A percentile compares a stretch with the other conserved stretches of the same genome.
phyloP scores from a whole-genome alignment of 2,113 vertebrate genomes.

The Prunella himalayana region DNA sequence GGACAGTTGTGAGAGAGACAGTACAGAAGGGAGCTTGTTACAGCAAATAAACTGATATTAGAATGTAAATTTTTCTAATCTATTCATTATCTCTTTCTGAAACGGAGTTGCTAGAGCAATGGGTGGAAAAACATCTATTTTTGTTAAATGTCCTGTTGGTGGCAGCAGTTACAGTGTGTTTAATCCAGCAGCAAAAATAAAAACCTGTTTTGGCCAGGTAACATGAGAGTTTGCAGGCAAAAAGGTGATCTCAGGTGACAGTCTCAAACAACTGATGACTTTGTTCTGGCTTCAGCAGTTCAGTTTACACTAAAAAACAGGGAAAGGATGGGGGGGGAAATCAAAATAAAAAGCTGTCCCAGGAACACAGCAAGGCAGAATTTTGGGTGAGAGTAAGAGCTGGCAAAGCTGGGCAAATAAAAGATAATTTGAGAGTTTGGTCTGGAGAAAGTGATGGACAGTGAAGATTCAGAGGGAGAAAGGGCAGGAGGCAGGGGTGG shows the following conservation, averaged over 20 bases:
- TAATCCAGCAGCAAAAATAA: neutral
- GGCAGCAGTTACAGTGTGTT: slow-evolving; percentile 27
- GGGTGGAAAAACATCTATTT: neutral
- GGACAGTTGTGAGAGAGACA: neutral
- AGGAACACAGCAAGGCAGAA: neutral
- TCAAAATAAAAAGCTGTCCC: neutral
- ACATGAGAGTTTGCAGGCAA: neutral
- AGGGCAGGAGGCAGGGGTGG: neutral
- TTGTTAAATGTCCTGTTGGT: slow-evolving; percentile 46
- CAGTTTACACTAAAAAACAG: neutral
- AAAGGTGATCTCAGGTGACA: neutral
- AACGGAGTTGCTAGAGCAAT: neutral
- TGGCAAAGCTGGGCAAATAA: neutral
- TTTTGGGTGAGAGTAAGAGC: neutral
- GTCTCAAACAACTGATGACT: neutral
- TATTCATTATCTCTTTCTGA: neutral
- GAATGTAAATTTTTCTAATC: neutral
- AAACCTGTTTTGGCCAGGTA: neutral
- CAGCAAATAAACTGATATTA: neutral
- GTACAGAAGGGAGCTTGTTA: neutral
- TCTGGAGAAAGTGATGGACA: neutral
- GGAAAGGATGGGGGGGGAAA: fast-evolving
- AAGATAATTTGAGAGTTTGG: neutral
- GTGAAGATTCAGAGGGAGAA: neutral
- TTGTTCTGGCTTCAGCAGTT: neutral